Evolutionary conservation across 64 coral and sea anemone species (phyloP), one percentile per base, ranked within the genome.

Genomic region (Cladopsammia gracilis): DNA sequence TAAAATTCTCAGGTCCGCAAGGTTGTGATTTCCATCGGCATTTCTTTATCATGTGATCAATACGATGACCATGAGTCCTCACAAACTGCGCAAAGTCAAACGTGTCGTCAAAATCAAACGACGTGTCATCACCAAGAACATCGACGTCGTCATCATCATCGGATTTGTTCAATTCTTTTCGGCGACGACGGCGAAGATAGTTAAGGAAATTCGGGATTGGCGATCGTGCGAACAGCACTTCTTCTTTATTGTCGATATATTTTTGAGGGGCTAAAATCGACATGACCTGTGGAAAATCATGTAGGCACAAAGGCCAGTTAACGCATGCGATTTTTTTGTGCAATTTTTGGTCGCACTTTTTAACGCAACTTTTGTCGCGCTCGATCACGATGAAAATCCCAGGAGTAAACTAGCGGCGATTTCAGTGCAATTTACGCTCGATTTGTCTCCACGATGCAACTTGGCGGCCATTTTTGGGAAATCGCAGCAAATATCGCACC

Each of bases 11-110:
- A 46, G 98, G 98, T 47, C 98, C 98, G 75, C 98, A 99, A 10
- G 96, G 96, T 88, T 99, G 94, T 18, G 98, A 99, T 80, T 96
- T 96, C 98, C 98, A 99, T 9, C 98, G 88, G 65, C 98, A 99
- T 83, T 95, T 96, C 51, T 99, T 99, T 62, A 99, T 99, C 98
- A 99, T 99, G 83, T 99, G 98, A 79, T 99, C 98, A 89, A 99
- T 99, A 3, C 98, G 95, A 84, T 99, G 98, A 25, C 98, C 98
- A 43, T 99, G 98, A 45, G 98, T 99, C 62, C 95, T 91, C 6
- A 99, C 98, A 91, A 99, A 99, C 71, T 99, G 89, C 62, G 89
- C 98, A 86, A 99, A 99, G 84, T 99, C 95, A 50, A 99, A 99
- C 13, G 87, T 88, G 57, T 99, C 91, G 58, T 99, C 98, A 58